Evolutionary conservation across 2,888 invertebrate genomes (phyloP).

Genomic region (Creontiades dilutus): DNA sequence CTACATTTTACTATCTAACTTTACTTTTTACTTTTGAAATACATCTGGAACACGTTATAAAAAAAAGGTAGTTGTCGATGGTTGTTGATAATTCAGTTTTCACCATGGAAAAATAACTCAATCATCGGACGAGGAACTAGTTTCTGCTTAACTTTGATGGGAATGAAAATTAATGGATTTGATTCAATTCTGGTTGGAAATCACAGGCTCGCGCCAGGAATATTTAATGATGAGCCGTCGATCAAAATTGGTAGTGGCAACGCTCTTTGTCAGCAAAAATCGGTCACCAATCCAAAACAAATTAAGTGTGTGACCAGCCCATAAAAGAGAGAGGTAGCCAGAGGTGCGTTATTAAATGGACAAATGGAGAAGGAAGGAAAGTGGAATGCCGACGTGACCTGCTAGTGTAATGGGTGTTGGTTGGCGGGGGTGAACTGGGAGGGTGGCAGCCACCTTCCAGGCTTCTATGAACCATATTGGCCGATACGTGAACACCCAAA

Average conservation of each 20-base stretch:
- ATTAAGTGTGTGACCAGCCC: conserved; percentile 32
- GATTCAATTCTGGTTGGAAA: background rate
- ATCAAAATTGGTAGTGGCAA: conserved; percentile 19
- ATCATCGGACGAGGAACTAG: too few species aligned
- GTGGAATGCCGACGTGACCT: conserved; percentile 51
- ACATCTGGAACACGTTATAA: too few species aligned
- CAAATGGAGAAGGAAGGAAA: conserved; percentile 49
- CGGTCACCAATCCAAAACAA: conserved; percentile 36
- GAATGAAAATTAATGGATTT: too few species aligned
- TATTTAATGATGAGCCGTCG: background rate
- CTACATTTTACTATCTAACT: too few species aligned
- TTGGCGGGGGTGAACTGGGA: background rate
- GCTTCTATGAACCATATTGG: conserved; percentile 21
- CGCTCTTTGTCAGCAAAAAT: conserved; percentile 14
- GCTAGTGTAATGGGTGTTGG: conserved; percentile 15
- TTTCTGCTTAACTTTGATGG: too few species aligned
- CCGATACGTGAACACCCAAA: conserved; percentile 9
- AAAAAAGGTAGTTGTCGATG: too few species aligned
- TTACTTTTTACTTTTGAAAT: too few species aligned
- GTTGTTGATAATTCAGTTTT: too few species aligned
- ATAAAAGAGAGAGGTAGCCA: conserved; percentile 10
- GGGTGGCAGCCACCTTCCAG: background rate
- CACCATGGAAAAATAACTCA: too few species aligned
- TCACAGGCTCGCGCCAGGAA: background rate
- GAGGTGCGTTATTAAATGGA: conserved; percentile 51